Evolutionary conservation across 2,113 vertebrate genomes (phyloP).

Genomic region (Glaucidium brasilianum): DNA sequence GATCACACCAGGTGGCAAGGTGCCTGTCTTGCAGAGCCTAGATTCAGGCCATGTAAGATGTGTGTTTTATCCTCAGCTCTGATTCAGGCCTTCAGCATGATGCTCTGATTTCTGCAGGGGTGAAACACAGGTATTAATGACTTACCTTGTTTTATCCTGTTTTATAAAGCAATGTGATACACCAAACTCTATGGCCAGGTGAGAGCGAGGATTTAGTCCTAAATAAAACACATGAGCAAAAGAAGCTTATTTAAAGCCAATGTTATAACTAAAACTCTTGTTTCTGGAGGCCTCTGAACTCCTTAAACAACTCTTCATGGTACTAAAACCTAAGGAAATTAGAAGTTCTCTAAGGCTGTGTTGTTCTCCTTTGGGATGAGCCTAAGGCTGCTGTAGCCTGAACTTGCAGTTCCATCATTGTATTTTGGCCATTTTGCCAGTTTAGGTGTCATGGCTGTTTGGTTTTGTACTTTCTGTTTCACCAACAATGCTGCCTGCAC

Average conservation of each 20-base stretch:
- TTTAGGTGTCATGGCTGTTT: background rate
- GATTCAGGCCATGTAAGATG: background rate
- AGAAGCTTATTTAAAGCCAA: background rate
- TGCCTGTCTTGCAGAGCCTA: background rate
- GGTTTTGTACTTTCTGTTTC: background rate
- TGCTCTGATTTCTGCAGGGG: background rate
- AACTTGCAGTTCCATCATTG: rapidly evolving
- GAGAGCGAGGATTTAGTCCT: background rate
- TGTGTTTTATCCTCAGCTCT: background rate
- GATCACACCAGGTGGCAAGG: background rate
- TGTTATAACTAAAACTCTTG: background rate
- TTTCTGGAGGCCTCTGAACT: background rate
- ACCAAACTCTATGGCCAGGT: background rate
- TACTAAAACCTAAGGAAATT: background rate
- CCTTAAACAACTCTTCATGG: background rate
- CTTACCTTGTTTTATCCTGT: background rate
- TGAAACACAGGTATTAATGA: background rate
- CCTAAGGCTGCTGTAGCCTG: background rate
- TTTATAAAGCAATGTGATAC: background rate
- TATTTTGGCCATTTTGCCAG: background rate
- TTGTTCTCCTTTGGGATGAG: background rate
- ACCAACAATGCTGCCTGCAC: background rate
- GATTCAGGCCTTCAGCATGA: background rate
- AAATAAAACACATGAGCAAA: background rate
- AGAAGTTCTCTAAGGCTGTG: background rate